Evolutionary conservation across 2,888 invertebrate species (phyloP), one percentile per base, ranked within the genome.

Genomic region (Lepidonotus clava): DNA sequence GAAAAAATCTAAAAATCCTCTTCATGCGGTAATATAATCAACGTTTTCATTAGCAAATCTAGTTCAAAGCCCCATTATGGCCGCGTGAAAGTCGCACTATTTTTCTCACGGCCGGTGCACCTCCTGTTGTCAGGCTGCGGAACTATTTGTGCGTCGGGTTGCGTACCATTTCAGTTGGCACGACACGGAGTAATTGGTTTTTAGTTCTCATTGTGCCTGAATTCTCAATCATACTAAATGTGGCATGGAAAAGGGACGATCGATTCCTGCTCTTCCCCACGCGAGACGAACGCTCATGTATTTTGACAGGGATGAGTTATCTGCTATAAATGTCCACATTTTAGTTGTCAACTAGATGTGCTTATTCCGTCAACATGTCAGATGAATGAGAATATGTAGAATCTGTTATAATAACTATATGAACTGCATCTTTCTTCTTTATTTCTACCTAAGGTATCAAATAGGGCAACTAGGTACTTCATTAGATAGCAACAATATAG

Each of bases 21-120:
- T 61, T 61, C 61, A 61, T 61, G 61, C 61, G 24, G 80, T 51
- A 34, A 46, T 46, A 46, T 80, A 80, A 80, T 80, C 46, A 80
- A 80, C 71, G 71, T 71, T 80, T 80, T 80, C 80, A 80, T 80
- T 80, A 80, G 46, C 51, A 80, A 41, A 80, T 80, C 80, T 80
- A 6, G 46, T 2, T 46, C 41, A 46, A 5, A 38, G 0, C 71
- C 80, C 8, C 46, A n/a, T 28, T 80, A 24, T 11, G 28, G 28
- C 18, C 24, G 76, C 40, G 5, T 76, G 76, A 76, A 38, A 21
- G 51, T 80, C 80, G 46, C 28, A 34, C 46, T 51, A 80, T 51
- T 80, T 80, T 71, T 76, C 76, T 40, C 76, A 76, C 76, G 40
- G 76, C 40, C 76, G 38, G 14, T 1, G 76, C 76, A 38, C 76